Evolutionary conservation across 2,797 vertebrate genomes (phyloP), one percentile per base, ranked within the genome.

Genomic region (Cossypha polioptera): DNA sequence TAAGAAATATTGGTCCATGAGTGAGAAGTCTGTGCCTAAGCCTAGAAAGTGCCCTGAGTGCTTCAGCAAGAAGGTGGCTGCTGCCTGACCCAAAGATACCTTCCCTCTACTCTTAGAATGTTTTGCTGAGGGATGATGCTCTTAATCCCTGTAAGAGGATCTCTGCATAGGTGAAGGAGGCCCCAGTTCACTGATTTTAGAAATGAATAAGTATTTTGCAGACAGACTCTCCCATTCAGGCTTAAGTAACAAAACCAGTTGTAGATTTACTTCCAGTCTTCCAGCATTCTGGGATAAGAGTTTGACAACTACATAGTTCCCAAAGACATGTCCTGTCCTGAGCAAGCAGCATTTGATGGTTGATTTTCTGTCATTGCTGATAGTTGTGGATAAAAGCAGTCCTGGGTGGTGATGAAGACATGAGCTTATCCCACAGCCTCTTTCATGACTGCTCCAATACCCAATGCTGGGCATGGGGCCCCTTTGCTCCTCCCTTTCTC

Each of bases 401-500:
- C 36, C 36, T 38, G 36, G 36, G 12, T 38, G 36, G 36, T 38
- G 36, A 38, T 38, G 36, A 38, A 38, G 36, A 38, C 36, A 5
- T 38, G 36, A 38, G 17, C 7, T 87, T 16, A 45, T 78, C 57
- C 31, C 29, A 57, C 26, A 66, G 42, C 42, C 17, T 75, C n/a
- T 68, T 80, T 59, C 4, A 1, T 48, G 45, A 29, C 33, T 51
- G 43, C 22, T 24, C 10, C 7, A 5, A 33, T 38, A 42, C 7
- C 6, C 17, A 36, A 1, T 4, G 2, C 0, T 1, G 20, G 33
- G 11, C 35, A 14, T 58, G 26, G 16, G 53, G 25, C 2, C 24
- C 26, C 31, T 86, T 55, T 79, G 9, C 33, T 83, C 28, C 50
- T 5, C 50, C 4, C 50, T 29, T 51, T 51, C 28, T 51, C 16